phyloP scores from a whole-genome alignment of 2,113 vertebrate genomes.

The Melozone crissalis region DNA sequence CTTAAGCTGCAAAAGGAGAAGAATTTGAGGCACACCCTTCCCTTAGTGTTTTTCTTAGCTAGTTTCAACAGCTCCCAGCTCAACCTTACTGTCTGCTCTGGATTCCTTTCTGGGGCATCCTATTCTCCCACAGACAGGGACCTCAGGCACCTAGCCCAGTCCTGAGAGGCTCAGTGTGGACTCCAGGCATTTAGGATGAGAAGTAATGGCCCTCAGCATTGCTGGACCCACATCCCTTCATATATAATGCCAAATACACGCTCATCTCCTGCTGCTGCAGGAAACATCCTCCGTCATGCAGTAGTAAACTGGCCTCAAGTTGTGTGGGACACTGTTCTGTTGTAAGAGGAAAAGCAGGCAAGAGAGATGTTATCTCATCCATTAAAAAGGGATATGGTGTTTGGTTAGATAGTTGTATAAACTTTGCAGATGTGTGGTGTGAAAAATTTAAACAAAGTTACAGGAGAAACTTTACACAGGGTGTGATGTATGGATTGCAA shows the following conservation, averaged over 20 bases:
- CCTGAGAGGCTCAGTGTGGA: neutral
- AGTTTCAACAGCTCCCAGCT: slow-evolving; percentile 37
- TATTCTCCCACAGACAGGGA: neutral
- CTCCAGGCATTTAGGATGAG: neutral
- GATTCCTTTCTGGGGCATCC: neutral
- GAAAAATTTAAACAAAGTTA: neutral
- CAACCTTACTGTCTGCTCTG: neutral
- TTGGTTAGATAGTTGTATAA: neutral
- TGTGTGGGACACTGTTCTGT: fast-evolving
- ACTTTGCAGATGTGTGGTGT: neutral
- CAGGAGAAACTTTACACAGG: neutral
- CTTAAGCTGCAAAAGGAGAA: neutral
- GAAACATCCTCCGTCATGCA: neutral
- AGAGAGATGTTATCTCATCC: neutral
- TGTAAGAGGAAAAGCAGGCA: neutral
- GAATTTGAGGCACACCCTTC: slow-evolving; percentile 36
- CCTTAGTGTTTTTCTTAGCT: slow-evolving; percentile 24
- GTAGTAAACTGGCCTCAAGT: neutral
- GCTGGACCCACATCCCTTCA: neutral
- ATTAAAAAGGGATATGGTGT: neutral
- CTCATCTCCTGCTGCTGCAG: neutral
- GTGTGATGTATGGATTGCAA: neutral
- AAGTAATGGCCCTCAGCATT: neutral
- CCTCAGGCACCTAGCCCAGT: neutral
- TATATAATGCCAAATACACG: neutral